Percentiles rank a stretch among this genome's conserved stretches.
Evolutionary conservation across 1,140 invertebrate species (phyloP).

Genomic region (Drosophila willistoni): DNA sequence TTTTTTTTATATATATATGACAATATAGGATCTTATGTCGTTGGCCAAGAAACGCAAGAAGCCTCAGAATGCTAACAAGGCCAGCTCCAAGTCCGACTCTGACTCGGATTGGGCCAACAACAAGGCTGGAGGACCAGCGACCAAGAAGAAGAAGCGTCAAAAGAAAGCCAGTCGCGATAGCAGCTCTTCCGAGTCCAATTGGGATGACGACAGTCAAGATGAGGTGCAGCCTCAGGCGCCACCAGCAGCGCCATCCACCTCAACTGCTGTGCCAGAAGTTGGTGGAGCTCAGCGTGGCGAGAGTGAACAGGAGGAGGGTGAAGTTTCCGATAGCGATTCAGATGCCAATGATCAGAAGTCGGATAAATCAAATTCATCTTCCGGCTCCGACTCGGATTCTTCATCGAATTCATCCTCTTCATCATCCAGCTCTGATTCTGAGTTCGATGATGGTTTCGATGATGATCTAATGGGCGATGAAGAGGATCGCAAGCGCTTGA

Average conservation of each 20-base stretch:
- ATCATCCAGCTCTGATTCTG: constrained; percentile 83
- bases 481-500: constrained; percentile 94
- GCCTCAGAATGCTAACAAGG: constrained; percentile 76
- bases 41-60: constrained; percentile 94
- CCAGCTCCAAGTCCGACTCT: constrained; percentile 83
- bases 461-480: constrained; percentile 99
- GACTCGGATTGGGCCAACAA: constrained; percentile 85
- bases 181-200: constrained; percentile 85
- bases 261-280: constrained; percentile 16
- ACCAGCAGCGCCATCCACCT: constrained; percentile 16
- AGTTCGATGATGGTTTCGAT: constrained; percentile 90
- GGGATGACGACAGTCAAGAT: constrained; percentile 69
- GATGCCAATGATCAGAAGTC: constrained; percentile 47
- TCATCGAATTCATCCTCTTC: constrained; percentile 75
- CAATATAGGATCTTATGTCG: constrained; percentile 92
- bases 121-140: constrained; percentile 62
- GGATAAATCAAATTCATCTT: constrained; percentile 54
- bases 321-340: constrained; percentile 74
- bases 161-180: constrained; percentile 86
- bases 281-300: constrained; percentile 28
- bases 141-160: constrained; percentile 87
- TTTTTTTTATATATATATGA: constrained; percentile 7
- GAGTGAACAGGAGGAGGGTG: constrained; percentile 75
- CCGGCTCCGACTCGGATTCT: constrained; percentile 49
- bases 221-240: constrained; percentile 19